phyloP scores from a whole-genome alignment of 2,888 invertebrate genomes.

The Epinotia bilunana region DNA sequence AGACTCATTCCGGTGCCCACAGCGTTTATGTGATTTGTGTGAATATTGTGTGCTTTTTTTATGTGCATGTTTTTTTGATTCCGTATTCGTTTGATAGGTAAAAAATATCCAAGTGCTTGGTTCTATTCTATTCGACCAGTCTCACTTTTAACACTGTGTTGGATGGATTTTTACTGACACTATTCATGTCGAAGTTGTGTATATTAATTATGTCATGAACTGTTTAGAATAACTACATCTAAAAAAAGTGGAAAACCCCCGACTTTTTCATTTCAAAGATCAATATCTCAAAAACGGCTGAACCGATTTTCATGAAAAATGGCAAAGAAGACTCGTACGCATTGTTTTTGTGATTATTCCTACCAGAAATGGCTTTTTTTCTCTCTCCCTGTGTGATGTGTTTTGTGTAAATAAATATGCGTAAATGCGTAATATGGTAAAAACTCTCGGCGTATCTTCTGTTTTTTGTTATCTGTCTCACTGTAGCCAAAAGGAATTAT shows the following conservation, averaged over 20 bases:
- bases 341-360: not conserved
- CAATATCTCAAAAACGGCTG: no score
- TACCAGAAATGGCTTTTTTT: conserved; percentile 14
- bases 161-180: not conserved
- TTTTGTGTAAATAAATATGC: conserved; percentile 68
- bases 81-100: not conserved
- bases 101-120: not conserved
- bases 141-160: not conserved
- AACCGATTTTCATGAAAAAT: no score
- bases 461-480: not conserved
- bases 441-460: not conserved
- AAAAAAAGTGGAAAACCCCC: no score
- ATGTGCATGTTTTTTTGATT: conserved; percentile 27
- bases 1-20: conserved; percentile 2
- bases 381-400: conserved; percentile 68
- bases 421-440: conserved; percentile 36
- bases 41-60: conserved; percentile 30
- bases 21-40: conserved; percentile 24
- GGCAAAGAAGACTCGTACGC: not conserved
- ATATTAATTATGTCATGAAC: not conserved
- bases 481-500: not conserved
- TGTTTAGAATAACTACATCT: no score
- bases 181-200: not conserved
- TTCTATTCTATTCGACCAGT: not conserved
- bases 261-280: no score